These are phyloP conservation scores for Myiotriccus ornatus DNA, from an alignment of 2,797 vertebrate genomes.

Conservation along the genomic window DNA sequence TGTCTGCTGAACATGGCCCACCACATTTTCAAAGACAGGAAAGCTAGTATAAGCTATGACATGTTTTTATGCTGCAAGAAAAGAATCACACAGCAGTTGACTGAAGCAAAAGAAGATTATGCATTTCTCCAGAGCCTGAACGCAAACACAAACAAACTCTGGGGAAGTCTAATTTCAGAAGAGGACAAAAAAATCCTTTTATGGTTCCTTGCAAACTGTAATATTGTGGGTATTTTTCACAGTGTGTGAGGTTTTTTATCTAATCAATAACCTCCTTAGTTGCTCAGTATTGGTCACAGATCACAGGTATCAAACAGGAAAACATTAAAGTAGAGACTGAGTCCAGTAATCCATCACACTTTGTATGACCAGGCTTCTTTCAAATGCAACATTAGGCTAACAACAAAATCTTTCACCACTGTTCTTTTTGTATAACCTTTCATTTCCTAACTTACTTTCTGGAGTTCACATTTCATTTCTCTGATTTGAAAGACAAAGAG, in stretches of 20 bases:
- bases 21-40: neutral
- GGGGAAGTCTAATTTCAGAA: neutral
- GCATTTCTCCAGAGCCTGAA: neutral
- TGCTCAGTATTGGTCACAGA: neutral
- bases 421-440: neutral
- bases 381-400: neutral
- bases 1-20: neutral
- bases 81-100: neutral
- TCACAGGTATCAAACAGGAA: constrained; percentile 22
- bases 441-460: constrained; percentile 12
- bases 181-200: neutral
- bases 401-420: neutral
- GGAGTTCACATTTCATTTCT: neutral
- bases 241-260: neutral
- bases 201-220: neutral
- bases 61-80: neutral
- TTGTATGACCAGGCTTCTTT: neutral
- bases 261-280: constrained; percentile 4
- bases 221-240: neutral
- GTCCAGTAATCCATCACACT: neutral
- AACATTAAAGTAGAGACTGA: neutral
- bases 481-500: neutral
- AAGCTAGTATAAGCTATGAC: neutral
- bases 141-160: neutral
- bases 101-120: neutral